Evolutionary conservation across 2,113 vertebrate genomes (phyloP).

Genomic region (Thryonomys swinderianus): DNA sequence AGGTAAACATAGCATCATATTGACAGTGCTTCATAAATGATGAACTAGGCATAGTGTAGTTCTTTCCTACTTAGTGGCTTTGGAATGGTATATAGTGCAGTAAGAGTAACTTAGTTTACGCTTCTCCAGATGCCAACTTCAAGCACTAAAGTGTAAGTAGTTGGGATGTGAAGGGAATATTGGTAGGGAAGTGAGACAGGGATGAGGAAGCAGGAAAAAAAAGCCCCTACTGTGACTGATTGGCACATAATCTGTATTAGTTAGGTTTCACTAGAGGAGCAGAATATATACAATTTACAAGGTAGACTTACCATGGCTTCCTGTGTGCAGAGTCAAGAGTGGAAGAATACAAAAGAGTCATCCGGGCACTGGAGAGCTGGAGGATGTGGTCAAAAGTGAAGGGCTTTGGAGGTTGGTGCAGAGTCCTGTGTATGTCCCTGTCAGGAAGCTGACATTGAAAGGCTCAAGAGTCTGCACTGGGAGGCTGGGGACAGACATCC

Average conservation of each 20-base stretch:
- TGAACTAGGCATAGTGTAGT: neutral
- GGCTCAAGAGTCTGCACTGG: neutral
- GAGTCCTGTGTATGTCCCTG: neutral
- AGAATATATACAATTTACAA: neutral
- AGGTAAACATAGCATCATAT: neutral
- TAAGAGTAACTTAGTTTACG: constrained; percentile 22
- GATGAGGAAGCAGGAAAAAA: neutral
- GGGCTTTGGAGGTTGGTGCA: neutral
- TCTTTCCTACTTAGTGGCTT: neutral
- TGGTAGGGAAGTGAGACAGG: neutral
- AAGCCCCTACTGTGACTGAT: neutral
- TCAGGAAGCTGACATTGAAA: neutral
- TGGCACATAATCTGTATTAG: neutral
- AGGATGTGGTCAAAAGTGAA: neutral
- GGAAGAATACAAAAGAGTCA: neutral
- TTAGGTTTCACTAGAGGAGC: neutral
- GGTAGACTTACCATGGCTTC: neutral
- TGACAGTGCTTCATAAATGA: neutral
- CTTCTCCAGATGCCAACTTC: neutral
- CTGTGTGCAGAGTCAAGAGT: neutral
- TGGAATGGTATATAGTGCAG: neutral
- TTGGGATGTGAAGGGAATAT: constrained; percentile 22
- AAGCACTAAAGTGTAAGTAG: neutral
- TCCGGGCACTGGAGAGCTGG: neutral
- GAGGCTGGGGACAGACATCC: neutral